These are phyloP conservation scores for Lepilemur ruficaudatus DNA, from an alignment of 2,797 vertebrate species.

Conservation along the genomic window DNA sequence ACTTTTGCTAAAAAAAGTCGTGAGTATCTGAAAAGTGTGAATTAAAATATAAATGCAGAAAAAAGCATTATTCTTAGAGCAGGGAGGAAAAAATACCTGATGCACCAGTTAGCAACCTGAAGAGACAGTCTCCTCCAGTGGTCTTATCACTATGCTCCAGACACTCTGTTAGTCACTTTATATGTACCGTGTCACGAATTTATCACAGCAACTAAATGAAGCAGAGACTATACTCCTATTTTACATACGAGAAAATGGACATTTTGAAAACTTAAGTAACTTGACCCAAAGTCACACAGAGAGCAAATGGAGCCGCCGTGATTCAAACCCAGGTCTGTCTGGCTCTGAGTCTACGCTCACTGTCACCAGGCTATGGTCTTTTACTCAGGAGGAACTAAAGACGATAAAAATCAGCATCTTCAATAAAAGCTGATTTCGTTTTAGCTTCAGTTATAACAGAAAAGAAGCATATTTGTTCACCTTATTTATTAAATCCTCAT, in stretches of 20 bases:
- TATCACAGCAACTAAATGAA: neutral
- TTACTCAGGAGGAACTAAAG: neutral
- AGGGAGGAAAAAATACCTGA: neutral
- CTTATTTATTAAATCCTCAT: neutral
- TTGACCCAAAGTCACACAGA: neutral
- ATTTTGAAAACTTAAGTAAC: neutral
- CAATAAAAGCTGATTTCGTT: neutral
- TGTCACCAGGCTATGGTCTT: neutral
- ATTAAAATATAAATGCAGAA: neutral
- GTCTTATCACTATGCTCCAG: neutral
- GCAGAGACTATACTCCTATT: neutral
- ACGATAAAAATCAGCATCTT: neutral
- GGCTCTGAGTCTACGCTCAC: neutral
- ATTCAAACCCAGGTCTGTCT: neutral
- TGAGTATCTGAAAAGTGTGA: neutral
- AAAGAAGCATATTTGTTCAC: neutral
- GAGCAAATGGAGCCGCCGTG: neutral
- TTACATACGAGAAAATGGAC: neutral
- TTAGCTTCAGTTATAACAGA: neutral
- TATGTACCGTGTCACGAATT: neutral
- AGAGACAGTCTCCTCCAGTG: neutral
- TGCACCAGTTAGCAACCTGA: neutral
- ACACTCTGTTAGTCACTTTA: neutral
- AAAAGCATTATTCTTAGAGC: neutral
- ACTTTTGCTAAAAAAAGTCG: neutral